These are phyloP conservation scores for Diphyllodes magnificus DNA, from an alignment of 2,113 vertebrate genomes.

Conservation along the genomic window DNA sequence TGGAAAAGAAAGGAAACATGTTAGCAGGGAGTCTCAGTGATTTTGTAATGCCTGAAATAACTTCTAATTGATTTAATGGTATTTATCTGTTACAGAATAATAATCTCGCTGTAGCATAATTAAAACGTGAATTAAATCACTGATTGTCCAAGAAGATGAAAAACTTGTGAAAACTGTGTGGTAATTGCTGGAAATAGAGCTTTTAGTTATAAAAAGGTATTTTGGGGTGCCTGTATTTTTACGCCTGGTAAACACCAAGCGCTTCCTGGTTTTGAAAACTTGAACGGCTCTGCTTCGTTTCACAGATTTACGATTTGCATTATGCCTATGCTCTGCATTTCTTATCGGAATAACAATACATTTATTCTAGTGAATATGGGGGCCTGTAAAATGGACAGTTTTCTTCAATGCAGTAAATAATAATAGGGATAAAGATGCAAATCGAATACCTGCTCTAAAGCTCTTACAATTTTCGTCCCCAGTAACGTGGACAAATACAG, in stretches of 20 bases:
- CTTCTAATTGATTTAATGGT: background rate
- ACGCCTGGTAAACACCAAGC: background rate
- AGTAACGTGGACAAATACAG: fast-evolving
- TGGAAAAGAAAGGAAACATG: background rate
- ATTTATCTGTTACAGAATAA: slow-evolving; percentile 11
- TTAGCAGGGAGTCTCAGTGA: background rate
- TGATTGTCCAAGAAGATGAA: background rate
- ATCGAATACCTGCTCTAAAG: background rate
- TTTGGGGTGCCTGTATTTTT: background rate
- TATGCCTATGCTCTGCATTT: background rate
- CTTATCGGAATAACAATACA: fast-evolving
- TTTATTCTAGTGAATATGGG: background rate
- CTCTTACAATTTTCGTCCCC: background rate
- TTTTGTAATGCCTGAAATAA: slow-evolving; percentile 2
- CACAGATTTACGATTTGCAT: background rate
- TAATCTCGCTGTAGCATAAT: background rate
- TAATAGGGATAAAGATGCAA: background rate
- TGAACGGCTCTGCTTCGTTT: background rate
- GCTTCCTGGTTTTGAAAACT: background rate
- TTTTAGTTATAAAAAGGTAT: background rate
- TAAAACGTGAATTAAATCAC: slow-evolving; percentile 16
- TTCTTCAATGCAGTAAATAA: background rate
- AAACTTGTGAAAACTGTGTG: background rate
- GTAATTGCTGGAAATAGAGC: background rate
- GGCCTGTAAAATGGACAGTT: background rate